Base-by-base conservation (phyloP, 1,140 invertebrate species). In the Drosophila funebris region DNA sequence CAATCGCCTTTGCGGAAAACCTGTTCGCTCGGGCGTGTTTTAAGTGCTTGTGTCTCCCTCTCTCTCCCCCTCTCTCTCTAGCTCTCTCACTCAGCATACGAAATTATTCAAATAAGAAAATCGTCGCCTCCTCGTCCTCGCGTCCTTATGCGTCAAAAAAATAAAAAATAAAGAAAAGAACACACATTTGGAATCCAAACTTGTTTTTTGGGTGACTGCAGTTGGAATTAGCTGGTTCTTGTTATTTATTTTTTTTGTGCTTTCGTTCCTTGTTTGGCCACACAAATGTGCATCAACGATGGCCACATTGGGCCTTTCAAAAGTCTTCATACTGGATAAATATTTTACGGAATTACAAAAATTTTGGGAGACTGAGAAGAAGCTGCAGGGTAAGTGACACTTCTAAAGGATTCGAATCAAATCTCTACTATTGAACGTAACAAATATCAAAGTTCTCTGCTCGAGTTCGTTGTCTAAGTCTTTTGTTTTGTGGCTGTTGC, bases 281-380 rank as follows among this genome's bases (percentile, higher is more conserved):
- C 80, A 85, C 90, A 87, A 91, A 91, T 91, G 90, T 91, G 64
- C 79, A 84, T 81, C 72, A 90, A 91, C 78, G 73, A 92, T 92
- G 91, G 96, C 96, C 94, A 97, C 97, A 91, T 94, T 98, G 92
- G 97, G 97, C 93, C 95, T 97, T 74, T 97, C 96, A 89, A 98
- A 98, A 94, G 97, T 98, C 92, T 98, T 98, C 95, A 98, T 98
- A 92, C 95, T 98, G 94, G 97, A 98, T 95, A 98, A 98, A 92
- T 98, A 98, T 93, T 98, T 98, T 92, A 98, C 96, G 70, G 97
- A 98, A 93, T 94, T 98, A 92, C 97, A 98, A 92, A 98, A 98
- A 93, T 98, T 97, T 93, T 98, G 97, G 97, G 97, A 98, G 93
- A 98, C 97, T 54, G 97, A 98, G 93, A 97, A 97, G 93, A 97